A percentile compares a stretch with the other conserved stretches of the same genome.
These are phyloP conservation scores for Psettodes erumei DNA, from an alignment of 2,113 vertebrate species.

Conservation along the genomic window DNA sequence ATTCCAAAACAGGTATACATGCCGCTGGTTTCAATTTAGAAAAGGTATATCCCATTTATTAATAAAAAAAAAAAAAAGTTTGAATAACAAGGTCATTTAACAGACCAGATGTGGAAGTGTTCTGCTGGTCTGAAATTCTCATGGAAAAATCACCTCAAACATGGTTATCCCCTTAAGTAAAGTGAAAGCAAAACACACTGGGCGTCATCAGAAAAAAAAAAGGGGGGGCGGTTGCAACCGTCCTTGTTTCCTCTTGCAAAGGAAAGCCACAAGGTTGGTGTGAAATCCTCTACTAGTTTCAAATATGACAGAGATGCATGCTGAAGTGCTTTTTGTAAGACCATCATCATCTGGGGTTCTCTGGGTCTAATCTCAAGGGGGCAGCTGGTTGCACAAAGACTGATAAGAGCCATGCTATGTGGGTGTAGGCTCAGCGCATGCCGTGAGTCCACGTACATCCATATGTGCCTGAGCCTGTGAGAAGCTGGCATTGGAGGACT, in stretches of 20 bases:
- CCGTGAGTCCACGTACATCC: constrained; percentile 11
- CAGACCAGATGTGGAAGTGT: background rate
- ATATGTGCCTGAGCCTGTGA: background rate
- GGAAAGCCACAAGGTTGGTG: constrained; percentile 24
- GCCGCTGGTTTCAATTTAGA: background rate
- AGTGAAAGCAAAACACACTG: constrained; percentile 40
- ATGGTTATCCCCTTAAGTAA: background rate
- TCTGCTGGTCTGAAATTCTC: constrained; percentile 4
- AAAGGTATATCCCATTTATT: background rate
- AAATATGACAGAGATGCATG: background rate
- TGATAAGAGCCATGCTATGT: constrained; percentile 77
- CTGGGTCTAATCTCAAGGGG: constrained; percentile 76
- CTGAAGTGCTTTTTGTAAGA: background rate
- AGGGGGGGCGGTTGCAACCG: constrained; percentile 20
- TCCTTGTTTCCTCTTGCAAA: constrained; percentile 26
- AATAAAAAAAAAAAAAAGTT: too few species aligned
- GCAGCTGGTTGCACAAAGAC: constrained; percentile 64
- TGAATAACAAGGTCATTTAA: background rate
- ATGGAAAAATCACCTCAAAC: background rate
- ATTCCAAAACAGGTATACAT: background rate
- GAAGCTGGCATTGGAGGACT: background rate
- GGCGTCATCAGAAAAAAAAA: constrained; percentile 1
- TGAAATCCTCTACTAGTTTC: background rate
- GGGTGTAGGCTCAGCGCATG: constrained; percentile 70
- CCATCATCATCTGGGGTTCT: background rate